These are phyloP conservation scores for Chironomus tepperi DNA, from an alignment of 1,140 invertebrate genomes.

Conservation along the genomic window DNA sequence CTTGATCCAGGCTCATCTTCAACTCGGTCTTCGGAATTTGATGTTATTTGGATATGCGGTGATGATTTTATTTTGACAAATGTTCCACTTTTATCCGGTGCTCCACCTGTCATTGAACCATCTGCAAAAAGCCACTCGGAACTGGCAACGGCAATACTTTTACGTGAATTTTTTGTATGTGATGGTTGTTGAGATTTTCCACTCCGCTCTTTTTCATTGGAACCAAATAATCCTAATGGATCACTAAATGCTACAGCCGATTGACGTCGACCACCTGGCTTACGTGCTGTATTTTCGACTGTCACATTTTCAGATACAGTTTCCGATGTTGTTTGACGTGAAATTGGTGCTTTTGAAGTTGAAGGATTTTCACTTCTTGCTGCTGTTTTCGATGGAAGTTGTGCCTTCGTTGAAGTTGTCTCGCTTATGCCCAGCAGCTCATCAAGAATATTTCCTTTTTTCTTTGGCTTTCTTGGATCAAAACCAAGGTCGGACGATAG, in stretches of 20 bases:
- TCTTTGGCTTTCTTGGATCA: conserved; percentile 37
- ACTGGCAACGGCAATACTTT: conserved; percentile 35
- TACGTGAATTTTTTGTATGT: conserved; percentile 29
- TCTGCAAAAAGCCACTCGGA: conserved; percentile 23
- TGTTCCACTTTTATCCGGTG: conserved; percentile 37
- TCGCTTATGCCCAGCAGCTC: conserved; percentile 28
- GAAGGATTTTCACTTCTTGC: no score
- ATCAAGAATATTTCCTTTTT: conserved; percentile 29
- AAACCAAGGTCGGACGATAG: conserved; percentile 35
- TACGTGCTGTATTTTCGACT: conserved; percentile 35
- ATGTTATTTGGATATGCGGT: conserved; percentile 25
- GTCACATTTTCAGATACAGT: conserved; percentile 37
- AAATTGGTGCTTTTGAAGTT: conserved; percentile 25
- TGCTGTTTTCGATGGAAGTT: conserved; percentile 27
- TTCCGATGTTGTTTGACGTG: conserved; percentile 32
- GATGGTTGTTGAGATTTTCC: conserved; percentile 29
- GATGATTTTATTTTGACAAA: conserved; percentile 27
- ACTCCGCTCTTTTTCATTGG: not conserved
- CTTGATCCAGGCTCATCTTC: not conserved
- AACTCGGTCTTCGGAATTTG: conserved; percentile 23
- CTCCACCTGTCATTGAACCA: conserved; percentile 31
- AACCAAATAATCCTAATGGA: conserved; percentile 34
- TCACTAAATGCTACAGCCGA: conserved; percentile 32
- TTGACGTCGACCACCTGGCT: conserved; percentile 34
- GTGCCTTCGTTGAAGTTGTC: conserved; percentile 16